Percentiles rank a stretch among this genome's conserved stretches.
These are phyloP conservation scores for Andrena bicolor DNA, from an alignment of 2,888 invertebrate genomes.

Conservation along the genomic window DNA sequence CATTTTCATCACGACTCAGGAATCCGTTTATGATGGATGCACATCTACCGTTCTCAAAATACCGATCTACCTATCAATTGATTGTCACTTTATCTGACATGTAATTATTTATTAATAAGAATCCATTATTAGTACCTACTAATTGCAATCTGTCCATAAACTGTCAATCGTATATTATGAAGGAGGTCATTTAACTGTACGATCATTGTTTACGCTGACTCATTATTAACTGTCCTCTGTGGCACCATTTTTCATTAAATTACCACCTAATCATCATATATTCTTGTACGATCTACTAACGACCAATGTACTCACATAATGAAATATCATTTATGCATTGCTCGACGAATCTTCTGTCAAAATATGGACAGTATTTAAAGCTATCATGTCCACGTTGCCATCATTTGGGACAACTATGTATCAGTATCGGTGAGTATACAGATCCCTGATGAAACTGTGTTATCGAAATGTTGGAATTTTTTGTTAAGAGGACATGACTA, in stretches of 20 bases:
- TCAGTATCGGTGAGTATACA: too few relatives aligned
- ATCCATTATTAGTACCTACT: neutral
- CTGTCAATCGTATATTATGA: neutral
- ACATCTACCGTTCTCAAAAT: conserved; percentile 12
- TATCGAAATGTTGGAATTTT: too few relatives aligned
- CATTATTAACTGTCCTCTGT: neutral
- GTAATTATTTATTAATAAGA: conserved; percentile 44
- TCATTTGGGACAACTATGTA: too few relatives aligned
- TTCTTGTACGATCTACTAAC: neutral
- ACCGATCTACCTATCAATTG: conserved; percentile 4
- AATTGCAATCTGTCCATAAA: conserved; percentile 20
- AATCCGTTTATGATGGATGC: neutral
- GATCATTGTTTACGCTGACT: neutral
- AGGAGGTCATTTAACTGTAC: neutral
- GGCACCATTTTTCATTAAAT: conserved; percentile 7
- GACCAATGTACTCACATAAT: neutral
- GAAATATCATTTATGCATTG: too few relatives aligned
- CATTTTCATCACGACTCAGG: neutral
- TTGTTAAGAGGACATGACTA: too few relatives aligned
- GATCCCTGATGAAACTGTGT: too few relatives aligned
- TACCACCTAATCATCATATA: neutral
- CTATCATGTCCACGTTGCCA: too few relatives aligned
- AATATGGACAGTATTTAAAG: too few relatives aligned
- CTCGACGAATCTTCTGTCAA: too few relatives aligned
- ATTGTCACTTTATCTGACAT: conserved; percentile 17